Evolutionary conservation across 2,888 invertebrate species (phyloP), one percentile per base, ranked within the genome.

Genomic region (Flexamia atlantica): DNA sequence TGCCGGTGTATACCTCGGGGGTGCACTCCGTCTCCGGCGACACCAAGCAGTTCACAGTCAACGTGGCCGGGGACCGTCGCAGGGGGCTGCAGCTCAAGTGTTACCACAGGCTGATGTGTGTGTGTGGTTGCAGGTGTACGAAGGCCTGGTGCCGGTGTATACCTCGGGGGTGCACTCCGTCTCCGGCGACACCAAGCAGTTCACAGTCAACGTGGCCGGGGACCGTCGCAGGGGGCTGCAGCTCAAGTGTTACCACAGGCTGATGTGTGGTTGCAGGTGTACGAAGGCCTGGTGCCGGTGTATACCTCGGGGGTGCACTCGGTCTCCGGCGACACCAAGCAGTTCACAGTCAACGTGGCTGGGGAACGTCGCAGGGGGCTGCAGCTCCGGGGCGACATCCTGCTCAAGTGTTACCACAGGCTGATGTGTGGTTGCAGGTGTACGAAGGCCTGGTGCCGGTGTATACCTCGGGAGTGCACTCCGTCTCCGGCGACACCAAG

Each of bases 371-470:
- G 89, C 90, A 89, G 92, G 81, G 95, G 95, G 68, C 93, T 96
- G 70, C 94, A 95, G 81, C 92, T 98, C 20, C 93, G 97, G 81
- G 98, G 98, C 17, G 98, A 98, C 91, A 95, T 98, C 87, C 92
- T 98, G 85, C 94, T 98, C 88, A 97, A 97, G 90, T 97, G 97
- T 90, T 98, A 97, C 92, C 94, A 46, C 46, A 46, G 46, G 46
- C 9, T 36, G 36, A 36, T 36, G 36, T 9, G 5, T 36, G 36
- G 9, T 36, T 36, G 25, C 20, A 57, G 57, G 94, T 98, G 86
- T 98, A 98, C 92, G 97, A 98, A 91, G 97, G 97, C 87, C 95
- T 97, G 90, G 94, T 95, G 85, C 97, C 97, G 84, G 95, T 98
- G 83, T 97, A 97, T 90, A 97, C 97, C 0, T 97, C 97, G 86